Conservation (phyloP, 2,888 invertebrate genomes). For the Apoda limacodes region DNA sequence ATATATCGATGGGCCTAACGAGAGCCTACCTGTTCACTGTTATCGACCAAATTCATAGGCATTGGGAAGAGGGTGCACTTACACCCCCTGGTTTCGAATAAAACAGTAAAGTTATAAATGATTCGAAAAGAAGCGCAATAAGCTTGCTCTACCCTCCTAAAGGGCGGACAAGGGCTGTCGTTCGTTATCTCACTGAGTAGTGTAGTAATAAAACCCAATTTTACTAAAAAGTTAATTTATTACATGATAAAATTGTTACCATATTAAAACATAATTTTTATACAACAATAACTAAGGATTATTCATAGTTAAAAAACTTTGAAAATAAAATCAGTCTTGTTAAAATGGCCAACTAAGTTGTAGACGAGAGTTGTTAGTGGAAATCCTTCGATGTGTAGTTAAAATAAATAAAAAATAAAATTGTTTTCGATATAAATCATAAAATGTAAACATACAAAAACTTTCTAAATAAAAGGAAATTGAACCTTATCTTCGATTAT, state of each 20-base stretch:
- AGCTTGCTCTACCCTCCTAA: no score
- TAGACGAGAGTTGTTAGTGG: conserved; percentile 43
- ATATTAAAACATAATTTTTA: conserved; percentile 60
- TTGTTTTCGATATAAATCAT: conserved; percentile 37
- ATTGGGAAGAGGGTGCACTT: no score
- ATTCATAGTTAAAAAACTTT: conserved; percentile 54
- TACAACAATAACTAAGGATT: conserved; percentile 62
- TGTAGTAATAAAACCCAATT: conserved; percentile 19
- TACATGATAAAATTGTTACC: conserved; percentile 65
- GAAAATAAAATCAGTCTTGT: conserved; percentile 71
- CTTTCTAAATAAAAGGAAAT: no score
- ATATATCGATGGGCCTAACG: no score
- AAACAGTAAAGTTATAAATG: no score
- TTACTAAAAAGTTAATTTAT: conserved; percentile 64
- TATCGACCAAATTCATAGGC: no score
- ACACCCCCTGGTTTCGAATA: no score
- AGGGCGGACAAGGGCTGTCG: no score
- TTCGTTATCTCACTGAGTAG: conserved; percentile 5
- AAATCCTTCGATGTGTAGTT: conserved; percentile 41
- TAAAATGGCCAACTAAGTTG: conserved; percentile 67
- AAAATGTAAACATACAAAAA: conserved; percentile 35
- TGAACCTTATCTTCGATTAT: no score
- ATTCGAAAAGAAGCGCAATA: no score
- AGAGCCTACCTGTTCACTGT: no score
- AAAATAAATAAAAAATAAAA: conserved; percentile 41